A percentile compares a stretch with the other conserved stretches of the same genome.
Conservation (phyloP, 2,888 invertebrate genomes). For the Neria commutata region DNA sequence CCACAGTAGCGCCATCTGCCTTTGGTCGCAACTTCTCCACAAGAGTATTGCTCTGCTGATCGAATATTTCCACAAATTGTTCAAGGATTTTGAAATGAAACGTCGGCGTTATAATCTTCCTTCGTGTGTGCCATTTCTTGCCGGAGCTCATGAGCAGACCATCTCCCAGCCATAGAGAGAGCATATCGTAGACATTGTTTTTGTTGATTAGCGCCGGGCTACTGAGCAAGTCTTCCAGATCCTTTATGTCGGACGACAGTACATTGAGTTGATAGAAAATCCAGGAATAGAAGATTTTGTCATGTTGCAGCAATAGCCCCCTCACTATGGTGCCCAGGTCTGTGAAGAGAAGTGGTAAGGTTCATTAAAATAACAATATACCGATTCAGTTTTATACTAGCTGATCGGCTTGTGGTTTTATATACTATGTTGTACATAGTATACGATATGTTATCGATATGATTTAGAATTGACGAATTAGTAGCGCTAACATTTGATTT, state of each 20-base stretch:
- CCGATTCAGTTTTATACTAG: too few relatives aligned
- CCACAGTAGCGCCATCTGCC: constrained; percentile 48
- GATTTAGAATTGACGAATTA: too few relatives aligned
- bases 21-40: constrained; percentile 63
- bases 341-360: too few relatives aligned
- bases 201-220: constrained; percentile 29
- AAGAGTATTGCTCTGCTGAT: constrained; percentile 68
- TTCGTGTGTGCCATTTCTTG: constrained; percentile 68
- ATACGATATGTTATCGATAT: too few relatives aligned
- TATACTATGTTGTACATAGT: too few relatives aligned
- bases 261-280: constrained; percentile 30
- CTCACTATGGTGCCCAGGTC: too few relatives aligned
- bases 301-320: neutral
- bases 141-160: constrained; percentile 45
- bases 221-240: constrained; percentile 24
- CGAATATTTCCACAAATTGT: constrained; percentile 72
- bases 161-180: constrained; percentile 35
- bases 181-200: constrained; percentile 35
- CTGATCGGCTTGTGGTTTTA: too few relatives aligned
- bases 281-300: constrained; percentile 24
- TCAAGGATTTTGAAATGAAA: constrained; percentile 79
- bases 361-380: too few relatives aligned
- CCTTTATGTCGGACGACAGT: constrained; percentile 30
- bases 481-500: too few relatives aligned
- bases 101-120: constrained; percentile 75